These are phyloP conservation scores for Alloscopus bannaensis DNA, from an alignment of 2,888 invertebrate genomes.

Conservation along the genomic window DNA sequence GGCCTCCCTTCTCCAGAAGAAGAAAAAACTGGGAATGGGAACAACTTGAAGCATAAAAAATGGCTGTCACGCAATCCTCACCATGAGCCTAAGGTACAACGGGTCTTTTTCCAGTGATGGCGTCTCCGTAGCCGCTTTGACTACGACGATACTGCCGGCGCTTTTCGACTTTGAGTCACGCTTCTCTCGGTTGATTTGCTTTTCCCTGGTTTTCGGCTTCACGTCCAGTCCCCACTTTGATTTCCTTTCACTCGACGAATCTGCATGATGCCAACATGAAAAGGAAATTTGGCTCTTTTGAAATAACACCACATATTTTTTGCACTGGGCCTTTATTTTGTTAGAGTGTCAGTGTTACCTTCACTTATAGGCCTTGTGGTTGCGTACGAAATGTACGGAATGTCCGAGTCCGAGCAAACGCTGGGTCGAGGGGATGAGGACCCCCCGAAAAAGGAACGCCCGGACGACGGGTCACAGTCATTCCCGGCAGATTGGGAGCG, in stretches of 20 bases:
- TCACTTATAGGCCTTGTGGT: constrained; percentile 89
- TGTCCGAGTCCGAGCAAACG: constrained; percentile 90
- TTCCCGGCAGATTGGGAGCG: constrained; percentile 73
- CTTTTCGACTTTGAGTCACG: constrained; percentile 74
- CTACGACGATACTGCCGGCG: constrained; percentile 87
- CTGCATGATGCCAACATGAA: constrained; percentile 75
- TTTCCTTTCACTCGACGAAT: constrained; percentile 80
- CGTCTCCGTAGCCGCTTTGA: constrained; percentile 82
- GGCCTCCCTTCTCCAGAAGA: no score
- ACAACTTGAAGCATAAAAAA: constrained; percentile 17
- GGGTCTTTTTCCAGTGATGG: constrained; percentile 84
- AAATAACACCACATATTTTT: no score
- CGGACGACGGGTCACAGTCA: constrained; percentile 65
- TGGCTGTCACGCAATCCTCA: constrained; percentile 73
- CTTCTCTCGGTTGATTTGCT: constrained; percentile 73
- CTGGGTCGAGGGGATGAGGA: constrained; percentile 91
- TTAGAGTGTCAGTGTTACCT: constrained; percentile 76
- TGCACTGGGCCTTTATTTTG: not conserved
- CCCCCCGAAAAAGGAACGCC: constrained; percentile 75
- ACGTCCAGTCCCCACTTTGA: constrained; percentile 73
- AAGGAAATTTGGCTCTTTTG: no score
- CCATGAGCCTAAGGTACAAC: constrained; percentile 83
- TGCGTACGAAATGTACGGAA: constrained; percentile 94
- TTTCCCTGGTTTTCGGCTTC: constrained; percentile 73
- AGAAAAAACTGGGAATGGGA: no score